Evolutionary conservation across 2,113 vertebrate species (phyloP), one percentile per base, ranked within the genome.

Genomic region (Rattus norvegicus): DNA sequence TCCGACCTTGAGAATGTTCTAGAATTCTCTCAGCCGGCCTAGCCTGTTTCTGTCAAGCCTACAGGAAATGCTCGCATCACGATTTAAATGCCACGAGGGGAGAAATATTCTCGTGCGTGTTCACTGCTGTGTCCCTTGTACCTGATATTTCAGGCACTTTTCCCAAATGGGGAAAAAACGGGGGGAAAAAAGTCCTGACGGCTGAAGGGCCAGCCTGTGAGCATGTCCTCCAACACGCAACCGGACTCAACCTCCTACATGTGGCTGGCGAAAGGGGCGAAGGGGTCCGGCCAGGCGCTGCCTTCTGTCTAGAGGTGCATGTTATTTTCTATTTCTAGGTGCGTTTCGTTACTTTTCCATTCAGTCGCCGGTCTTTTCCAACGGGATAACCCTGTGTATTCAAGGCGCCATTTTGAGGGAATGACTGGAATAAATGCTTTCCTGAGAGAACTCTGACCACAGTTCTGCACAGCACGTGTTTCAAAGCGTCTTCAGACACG

Each of bases 1-100:
- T 43, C 76, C 0, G 24, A 19, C 43, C 13, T 30, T 49, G 43
- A 95, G 95, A 93, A 96, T 69, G 95, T 97, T 98, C 96, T 95
- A 95, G 97, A 97, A 97, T 26, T 88, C 86, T 97, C 88, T 47
- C n/a, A 11, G 65, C 24, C 36, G 70, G 92, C 88, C 92, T 90
- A 36, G 43, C 56, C 14, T 12, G 73, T 39, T 63, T 67, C 36
- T n/a, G 30, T 24, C 28, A 63, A 61, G 30, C 54, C 49, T 39
- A 20, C 49, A 73, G 87, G 33, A 43, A 43, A 92, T 81, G 56
- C 2, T n/a, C 2, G 19, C n/a, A 43, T 19, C 12, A 14, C 61
- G 47, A 52, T 11, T 4, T 90, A 36, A 93, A 70, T 56, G 86
- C 52, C 69, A 22, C 0, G 1, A 49, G 22, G 28, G 2, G 67